Percentiles rank a stretch among this genome's conserved stretches.
Evolutionary conservation across 1,140 invertebrate species (phyloP).

Genomic region (Trichogramma pretiosum): DNA sequence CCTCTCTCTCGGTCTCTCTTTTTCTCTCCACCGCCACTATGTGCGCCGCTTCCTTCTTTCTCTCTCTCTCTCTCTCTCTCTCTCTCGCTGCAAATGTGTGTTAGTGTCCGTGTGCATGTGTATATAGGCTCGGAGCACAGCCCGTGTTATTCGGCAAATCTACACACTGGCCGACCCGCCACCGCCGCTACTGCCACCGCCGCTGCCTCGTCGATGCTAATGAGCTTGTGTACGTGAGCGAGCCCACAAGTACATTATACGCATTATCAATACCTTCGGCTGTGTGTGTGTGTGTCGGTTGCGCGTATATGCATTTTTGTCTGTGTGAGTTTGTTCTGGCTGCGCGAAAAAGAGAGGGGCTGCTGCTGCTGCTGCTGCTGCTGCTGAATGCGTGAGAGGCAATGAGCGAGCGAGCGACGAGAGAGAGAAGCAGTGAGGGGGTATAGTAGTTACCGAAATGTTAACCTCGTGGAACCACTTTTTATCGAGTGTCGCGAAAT

Average conservation of each 20-base stretch:
- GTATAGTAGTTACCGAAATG: conserved; percentile 49
- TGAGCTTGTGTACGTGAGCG: conserved; percentile 13
- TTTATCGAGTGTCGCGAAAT: conserved; percentile 49
- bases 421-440: conserved; percentile 35
- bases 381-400: no score
- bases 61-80: neutral
- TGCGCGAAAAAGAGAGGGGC: conserved; percentile 16
- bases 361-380: conserved; percentile 13
- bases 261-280: neutral
- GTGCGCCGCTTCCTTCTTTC: no score
- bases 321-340: conserved; percentile 22
- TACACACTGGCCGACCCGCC: no score
- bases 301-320: conserved; percentile 11
- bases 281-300: neutral
- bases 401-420: conserved; percentile 30
- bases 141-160: no score
- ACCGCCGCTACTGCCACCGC: no score
- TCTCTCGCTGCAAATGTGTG: neutral
- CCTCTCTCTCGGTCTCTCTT: no score
- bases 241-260: conserved; percentile 1
- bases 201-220: conserved; percentile 18
- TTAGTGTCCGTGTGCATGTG: conserved; percentile 22
- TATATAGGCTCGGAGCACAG: neutral
- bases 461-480: conserved; percentile 49
- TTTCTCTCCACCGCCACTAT: no score